Conservation (phyloP, 2,113 vertebrate genomes). For the Taxidea taxus region DNA sequence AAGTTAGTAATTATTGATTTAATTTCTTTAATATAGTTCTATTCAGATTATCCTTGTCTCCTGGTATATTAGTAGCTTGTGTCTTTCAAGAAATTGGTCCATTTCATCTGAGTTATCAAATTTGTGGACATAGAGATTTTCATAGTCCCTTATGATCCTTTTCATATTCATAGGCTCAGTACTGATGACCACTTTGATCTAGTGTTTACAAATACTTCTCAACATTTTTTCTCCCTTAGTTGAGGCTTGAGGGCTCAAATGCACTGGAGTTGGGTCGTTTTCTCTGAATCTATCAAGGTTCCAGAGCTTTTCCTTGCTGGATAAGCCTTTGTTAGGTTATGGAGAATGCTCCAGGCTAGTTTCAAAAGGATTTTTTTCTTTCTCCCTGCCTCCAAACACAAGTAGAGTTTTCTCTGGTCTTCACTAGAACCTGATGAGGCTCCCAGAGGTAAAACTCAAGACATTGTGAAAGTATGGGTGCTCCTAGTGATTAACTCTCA, state of each 20-base stretch:
- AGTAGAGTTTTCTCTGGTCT: neutral
- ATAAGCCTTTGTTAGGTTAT: neutral
- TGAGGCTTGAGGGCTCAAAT: neutral
- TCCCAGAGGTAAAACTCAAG: neutral
- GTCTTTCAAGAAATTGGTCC: neutral
- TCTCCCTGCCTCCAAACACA: neutral
- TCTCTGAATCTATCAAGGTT: neutral
- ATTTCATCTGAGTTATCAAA: neutral
- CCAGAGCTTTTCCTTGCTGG: neutral
- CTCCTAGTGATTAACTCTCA: neutral
- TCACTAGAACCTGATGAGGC: neutral
- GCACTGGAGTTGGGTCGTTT: neutral
- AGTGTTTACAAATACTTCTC: neutral
- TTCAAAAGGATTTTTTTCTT: neutral
- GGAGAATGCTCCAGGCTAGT: neutral
- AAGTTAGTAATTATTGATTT: neutral
- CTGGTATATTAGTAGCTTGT: neutral
- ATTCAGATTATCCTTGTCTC: neutral
- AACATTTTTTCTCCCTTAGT: neutral
- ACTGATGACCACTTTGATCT: neutral
- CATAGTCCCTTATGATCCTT: neutral
- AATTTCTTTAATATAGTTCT: neutral
- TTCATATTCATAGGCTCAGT: neutral
- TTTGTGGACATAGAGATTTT: neutral
- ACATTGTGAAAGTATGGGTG: neutral